Conservation (phyloP, 2,797 vertebrate genomes). For the Tenualosa thibaudeaui region DNA sequence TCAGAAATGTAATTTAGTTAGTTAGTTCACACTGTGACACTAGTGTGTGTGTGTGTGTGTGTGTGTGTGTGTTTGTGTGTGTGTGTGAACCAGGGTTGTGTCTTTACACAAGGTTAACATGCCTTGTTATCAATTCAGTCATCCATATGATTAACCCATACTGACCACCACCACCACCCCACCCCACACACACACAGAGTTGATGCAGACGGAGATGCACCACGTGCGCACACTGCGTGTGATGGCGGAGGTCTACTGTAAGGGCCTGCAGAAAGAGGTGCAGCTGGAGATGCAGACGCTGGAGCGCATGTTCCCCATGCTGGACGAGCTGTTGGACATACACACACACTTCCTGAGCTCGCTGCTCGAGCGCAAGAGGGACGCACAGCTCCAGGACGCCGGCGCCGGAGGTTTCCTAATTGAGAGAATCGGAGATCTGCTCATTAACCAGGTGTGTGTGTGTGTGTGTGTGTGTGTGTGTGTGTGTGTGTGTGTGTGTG, state of each 20-base stretch:
- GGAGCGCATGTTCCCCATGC: constrained; percentile 88
- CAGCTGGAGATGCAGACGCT: constrained; percentile 83
- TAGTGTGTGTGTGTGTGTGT: neutral
- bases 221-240: constrained; percentile 93
- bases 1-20: neutral
- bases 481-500: neutral
- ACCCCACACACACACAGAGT: neutral
- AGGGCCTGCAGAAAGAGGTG: constrained; percentile 86
- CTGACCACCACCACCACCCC: too few relatives aligned
- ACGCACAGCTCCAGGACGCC: constrained; percentile 71
- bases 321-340: constrained; percentile 89
- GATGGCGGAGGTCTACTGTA: constrained; percentile 93
- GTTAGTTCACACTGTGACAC: neutral
- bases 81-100: neutral
- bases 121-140: too few relatives aligned
- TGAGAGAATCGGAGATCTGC: constrained; percentile 87
- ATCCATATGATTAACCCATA: too few relatives aligned
- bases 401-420: constrained; percentile 84
- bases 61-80: neutral
- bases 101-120: too few relatives aligned
- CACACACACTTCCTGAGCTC: constrained; percentile 88
- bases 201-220: constrained; percentile 92
- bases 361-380: constrained; percentile 89
- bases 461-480: neutral
- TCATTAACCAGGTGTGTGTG: constrained; percentile 85